phyloP scores from a whole-genome alignment of 2,888 invertebrate genomes.

The Mesorhabditis spiculigera region DNA sequence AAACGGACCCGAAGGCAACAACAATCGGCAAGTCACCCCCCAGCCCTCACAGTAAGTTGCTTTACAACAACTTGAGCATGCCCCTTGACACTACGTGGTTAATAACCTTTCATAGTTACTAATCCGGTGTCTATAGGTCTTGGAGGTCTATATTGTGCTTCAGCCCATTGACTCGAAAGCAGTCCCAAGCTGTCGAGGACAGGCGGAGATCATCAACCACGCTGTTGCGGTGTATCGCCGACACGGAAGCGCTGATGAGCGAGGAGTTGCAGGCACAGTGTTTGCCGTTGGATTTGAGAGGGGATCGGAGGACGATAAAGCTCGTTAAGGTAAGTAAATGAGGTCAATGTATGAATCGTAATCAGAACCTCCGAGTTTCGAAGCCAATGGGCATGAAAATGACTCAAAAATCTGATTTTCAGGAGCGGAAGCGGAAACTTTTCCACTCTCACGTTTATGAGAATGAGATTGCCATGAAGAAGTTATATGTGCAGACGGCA shows the following conservation, averaged over 20 bases:
- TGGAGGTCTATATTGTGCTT: not conserved
- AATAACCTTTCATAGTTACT: not conserved
- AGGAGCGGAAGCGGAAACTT: conserved; percentile 69
- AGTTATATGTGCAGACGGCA: conserved; percentile 67
- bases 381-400: too few species aligned
- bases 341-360: too few species aligned
- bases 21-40: not conserved
- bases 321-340: conserved; percentile 65
- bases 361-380: too few species aligned
- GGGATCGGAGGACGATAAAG: conserved; percentile 66
- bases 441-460: conserved; percentile 70
- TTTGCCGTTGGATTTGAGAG: conserved; percentile 67
- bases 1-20: not conserved
- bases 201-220: conserved; percentile 24
- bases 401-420: conserved; percentile 17
- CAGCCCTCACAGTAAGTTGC: not conserved
- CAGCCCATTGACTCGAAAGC: not conserved
- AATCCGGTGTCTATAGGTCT: not conserved
- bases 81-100: not conserved
- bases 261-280: conserved; percentile 64
- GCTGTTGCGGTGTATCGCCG: conserved; percentile 46
- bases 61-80: too few species aligned
- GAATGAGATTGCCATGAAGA: conserved; percentile 68
- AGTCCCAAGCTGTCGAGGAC: not conserved
- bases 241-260: conserved; percentile 61